Conservation (phyloP, 2,888 invertebrate genomes). For the Lochmaea capreae region DNA sequence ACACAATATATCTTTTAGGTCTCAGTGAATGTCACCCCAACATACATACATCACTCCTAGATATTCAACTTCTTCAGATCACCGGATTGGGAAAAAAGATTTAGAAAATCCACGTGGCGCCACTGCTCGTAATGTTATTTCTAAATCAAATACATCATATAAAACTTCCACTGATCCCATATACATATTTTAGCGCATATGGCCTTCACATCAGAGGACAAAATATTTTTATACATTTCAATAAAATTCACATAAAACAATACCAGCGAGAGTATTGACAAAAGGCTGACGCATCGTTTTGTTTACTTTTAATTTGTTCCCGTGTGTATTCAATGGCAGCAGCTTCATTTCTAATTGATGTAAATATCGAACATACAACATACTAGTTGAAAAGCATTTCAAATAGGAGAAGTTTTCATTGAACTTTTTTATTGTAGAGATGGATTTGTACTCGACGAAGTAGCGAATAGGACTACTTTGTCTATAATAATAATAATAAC, state of each 20-base stretch:
- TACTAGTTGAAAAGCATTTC: neutral
- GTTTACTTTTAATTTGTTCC: slow-evolving; percentile 36
- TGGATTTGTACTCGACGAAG: neutral
- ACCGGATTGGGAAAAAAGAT: too few relatives aligned
- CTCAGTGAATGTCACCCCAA: too few relatives aligned
- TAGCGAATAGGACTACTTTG: too few relatives aligned
- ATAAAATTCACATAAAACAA: slow-evolving; percentile 1
- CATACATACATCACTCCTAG: too few relatives aligned
- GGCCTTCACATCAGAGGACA: neutral
- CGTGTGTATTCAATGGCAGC: slow-evolving; percentile 24
- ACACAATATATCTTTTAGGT: too few relatives aligned
- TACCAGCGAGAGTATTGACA: slow-evolving; percentile 30
- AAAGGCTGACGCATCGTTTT: slow-evolving; percentile 34
- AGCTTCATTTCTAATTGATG: slow-evolving; percentile 34
- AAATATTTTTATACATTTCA: slow-evolving; percentile 29
- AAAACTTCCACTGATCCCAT: neutral
- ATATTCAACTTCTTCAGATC: too few relatives aligned
- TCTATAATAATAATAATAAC: too few relatives aligned
- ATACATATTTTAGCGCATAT: neutral
- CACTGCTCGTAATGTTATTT: too few relatives aligned
- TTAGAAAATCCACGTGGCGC: too few relatives aligned
- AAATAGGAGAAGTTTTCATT: neutral
- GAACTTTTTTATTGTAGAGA: neutral
- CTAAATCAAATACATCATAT: neutral
- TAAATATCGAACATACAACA: slow-evolving; percentile 1